A percentile compares a stretch with the other conserved stretches of the same genome.
Conservation (phyloP, 2,888 invertebrate species). For the Celastrina argiolus region DNA sequence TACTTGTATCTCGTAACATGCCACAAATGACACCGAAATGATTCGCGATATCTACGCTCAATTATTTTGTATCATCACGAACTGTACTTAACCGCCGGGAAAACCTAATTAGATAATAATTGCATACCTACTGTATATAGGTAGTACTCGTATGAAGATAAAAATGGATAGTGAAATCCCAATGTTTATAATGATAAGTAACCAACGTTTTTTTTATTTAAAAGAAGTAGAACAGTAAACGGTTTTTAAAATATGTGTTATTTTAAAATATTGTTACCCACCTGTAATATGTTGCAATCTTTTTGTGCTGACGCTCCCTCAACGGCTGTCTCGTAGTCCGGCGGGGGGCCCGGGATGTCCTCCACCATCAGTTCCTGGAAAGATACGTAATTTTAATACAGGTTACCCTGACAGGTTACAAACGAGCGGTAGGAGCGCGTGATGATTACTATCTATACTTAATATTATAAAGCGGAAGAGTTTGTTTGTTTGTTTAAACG, state of each 20-base stretch:
- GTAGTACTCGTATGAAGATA: no score
- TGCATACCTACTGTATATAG: background rate
- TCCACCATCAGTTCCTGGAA: conserved; percentile 45
- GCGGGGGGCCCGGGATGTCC: conserved; percentile 79
- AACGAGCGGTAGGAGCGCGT: no score
- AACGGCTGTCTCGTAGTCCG: conserved; percentile 79
- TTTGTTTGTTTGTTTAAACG: no score
- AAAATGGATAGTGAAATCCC: no score
- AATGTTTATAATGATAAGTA: no score
- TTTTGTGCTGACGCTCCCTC: conserved; percentile 45
- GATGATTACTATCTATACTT: no score
- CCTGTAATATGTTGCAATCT: conserved; percentile 50
- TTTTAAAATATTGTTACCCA: no score
- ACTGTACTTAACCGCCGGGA: background rate
- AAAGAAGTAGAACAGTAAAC: no score
- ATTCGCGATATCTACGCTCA: background rate
- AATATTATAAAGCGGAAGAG: no score
- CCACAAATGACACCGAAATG: background rate
- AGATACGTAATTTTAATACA: background rate
- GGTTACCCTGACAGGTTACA: background rate
- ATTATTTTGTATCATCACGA: background rate
- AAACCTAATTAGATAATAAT: background rate
- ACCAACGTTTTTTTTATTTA: no score
- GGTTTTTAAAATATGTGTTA: no score
- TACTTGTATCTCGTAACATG: background rate